Base-by-base conservation (phyloP, 2,888 invertebrate species). In the Eupithecia centaureata region DNA sequence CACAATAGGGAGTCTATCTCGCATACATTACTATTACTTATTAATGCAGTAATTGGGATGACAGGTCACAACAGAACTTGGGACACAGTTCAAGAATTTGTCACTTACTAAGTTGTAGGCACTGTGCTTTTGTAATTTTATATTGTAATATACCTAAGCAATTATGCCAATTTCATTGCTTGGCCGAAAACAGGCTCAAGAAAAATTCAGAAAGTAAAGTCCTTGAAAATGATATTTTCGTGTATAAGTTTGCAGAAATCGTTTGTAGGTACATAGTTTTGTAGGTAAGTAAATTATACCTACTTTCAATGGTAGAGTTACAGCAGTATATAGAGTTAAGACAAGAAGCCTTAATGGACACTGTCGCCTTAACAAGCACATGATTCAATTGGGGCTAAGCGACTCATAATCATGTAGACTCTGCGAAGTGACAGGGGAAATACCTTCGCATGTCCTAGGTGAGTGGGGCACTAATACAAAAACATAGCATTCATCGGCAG, bases 1-100 rank as follows among this genome's bases (percentile, higher is more conserved):
- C 74, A 79, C 79, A 80, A 80, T 79, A 70, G 74, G 74, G 75
- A 62, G 72, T 73, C 69, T 67, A 71, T 73, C 67, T 63, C n/a
- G 75, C 65, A 71, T 73, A 62, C 64, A 72, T 70, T 72, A 70
- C 22, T 42, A 75, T 71, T 18, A 70, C 72, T 67, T 65, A 27
- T 61, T 65, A 63, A 65, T 58, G 70, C 60, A 63, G 63, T 72
- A 70, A 73, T 73, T 68, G 70, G 70, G 70, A 68, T 68, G 74
- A 60, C 67, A 71, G 65, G 62, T 65, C 61, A 22, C 22, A 32
- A 65, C 27, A 52, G 56, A 57, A 63, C 47, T 47, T 51, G 67
- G 60, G 56, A 18, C 54, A 30, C 15, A 27, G 54, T 0, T 56
- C 54, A 56, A 10, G 47, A 22, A 4, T 22, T 22, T 22, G 47